Conservation (phyloP, 2,797 vertebrate genomes). For the Fundulus diaphanus region DNA sequence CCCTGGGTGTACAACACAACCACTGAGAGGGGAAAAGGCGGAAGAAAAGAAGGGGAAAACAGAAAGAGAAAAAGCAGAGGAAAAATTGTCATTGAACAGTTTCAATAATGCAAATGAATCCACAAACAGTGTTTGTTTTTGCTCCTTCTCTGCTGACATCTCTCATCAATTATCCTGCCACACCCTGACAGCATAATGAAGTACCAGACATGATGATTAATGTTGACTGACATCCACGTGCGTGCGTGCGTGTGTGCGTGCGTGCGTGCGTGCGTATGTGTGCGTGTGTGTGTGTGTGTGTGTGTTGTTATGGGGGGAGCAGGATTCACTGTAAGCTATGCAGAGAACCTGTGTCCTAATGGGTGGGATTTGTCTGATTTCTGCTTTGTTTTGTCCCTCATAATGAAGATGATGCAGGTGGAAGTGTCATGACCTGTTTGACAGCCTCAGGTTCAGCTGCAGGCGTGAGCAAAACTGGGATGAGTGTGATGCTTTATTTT, state of each 20-base stretch:
- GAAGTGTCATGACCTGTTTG: conserved; percentile 39
- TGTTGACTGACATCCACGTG: conserved; percentile 31
- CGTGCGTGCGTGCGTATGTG: no score
- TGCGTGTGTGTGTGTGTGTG: no score
- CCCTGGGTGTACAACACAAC: conserved; percentile 95
- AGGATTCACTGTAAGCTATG: conserved; percentile 24
- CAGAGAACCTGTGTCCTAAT: conserved; percentile 44
- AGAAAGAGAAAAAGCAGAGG: conserved; percentile 18
- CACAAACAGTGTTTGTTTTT: conserved; percentile 55
- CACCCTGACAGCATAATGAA: conserved; percentile 55
- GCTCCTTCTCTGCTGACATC: conserved; percentile 40
- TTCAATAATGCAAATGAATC: conserved; percentile 38
- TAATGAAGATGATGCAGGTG: conserved; percentile 28
- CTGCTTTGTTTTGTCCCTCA: conserved; percentile 45
- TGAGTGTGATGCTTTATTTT: conserved; percentile 39
- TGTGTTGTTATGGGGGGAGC: no score
- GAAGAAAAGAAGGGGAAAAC: neutral
- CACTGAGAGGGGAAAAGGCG: conserved; percentile 76
- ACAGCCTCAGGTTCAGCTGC: conserved; percentile 41
- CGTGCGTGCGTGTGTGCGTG: no score
- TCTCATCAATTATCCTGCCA: conserved; percentile 62
- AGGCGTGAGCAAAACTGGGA: conserved; percentile 43
- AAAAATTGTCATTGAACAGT: conserved; percentile 38
- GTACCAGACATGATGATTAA: conserved; percentile 36
- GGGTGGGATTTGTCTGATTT: conserved; percentile 37